These are phyloP conservation scores for Thamnaconus septentrionalis DNA, from an alignment of 2,113 vertebrate genomes.

Conservation along the genomic window DNA sequence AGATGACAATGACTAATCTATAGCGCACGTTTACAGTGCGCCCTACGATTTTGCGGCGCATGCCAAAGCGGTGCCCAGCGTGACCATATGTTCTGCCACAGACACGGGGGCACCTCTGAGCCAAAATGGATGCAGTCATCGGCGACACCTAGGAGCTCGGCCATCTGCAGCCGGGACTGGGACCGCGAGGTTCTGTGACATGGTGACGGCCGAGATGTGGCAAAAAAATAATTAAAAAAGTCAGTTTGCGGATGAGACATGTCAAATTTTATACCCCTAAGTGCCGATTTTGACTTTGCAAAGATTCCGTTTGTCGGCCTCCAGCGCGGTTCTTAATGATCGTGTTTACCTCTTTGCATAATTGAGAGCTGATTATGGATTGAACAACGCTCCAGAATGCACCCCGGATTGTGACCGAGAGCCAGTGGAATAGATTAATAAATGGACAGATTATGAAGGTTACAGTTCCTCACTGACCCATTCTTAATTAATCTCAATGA, in stretches of 20 bases:
- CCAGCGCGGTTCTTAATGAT: too few species aligned
- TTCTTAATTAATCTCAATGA: too few species aligned
- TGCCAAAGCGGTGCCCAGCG: constrained; percentile 71
- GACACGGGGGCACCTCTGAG: constrained; percentile 57
- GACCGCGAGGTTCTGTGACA: constrained; percentile 44
- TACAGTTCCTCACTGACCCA: too few species aligned
- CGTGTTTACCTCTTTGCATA: too few species aligned
- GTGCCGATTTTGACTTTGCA: too few species aligned
- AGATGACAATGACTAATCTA: constrained; percentile 51
- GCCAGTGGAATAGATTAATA: too few species aligned
- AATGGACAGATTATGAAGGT: too few species aligned
- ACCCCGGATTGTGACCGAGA: too few species aligned
- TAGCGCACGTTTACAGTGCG: constrained; percentile 59
- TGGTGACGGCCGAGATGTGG: constrained; percentile 38
- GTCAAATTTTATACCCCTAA: too few species aligned
- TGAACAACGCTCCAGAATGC: too few species aligned
- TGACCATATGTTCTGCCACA: constrained; percentile 76
- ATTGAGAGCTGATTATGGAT: too few species aligned
- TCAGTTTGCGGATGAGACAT: not conserved
- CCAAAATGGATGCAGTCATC: constrained; percentile 69
- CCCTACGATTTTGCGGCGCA: constrained; percentile 52
- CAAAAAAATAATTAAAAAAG: constrained; percentile 18
- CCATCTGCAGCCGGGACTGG: constrained; percentile 71
- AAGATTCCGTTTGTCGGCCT: too few species aligned
- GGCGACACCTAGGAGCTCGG: constrained; percentile 68